These are phyloP conservation scores for Drosophila orosa DNA, from an alignment of 1,140 invertebrate species.

Conservation along the genomic window DNA sequence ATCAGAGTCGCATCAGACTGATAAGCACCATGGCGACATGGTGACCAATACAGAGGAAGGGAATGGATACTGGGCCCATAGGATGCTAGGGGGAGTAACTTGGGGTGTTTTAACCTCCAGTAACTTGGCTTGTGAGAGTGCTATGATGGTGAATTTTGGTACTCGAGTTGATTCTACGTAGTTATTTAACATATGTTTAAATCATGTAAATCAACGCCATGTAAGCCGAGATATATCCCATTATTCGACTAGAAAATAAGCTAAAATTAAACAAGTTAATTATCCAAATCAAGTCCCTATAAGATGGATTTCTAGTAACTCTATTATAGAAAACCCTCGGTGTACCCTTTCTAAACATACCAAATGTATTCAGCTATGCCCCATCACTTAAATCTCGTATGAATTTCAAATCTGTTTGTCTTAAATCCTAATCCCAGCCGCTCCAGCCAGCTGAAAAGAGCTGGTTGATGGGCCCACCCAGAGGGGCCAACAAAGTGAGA, in stretches of 20 bases:
- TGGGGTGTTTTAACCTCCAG: slow-evolving; percentile 7
- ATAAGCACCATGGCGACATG: slow-evolving; percentile 54
- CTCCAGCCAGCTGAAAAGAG: slow-evolving; percentile 9
- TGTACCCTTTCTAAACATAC: neutral
- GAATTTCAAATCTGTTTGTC: slow-evolving; percentile 54
- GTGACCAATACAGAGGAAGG: slow-evolving; percentile 5
- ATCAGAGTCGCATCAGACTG: slow-evolving; percentile 55
- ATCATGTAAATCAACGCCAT: no score
- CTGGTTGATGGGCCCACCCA: slow-evolving; percentile 32
- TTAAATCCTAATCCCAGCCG: slow-evolving; percentile 16
- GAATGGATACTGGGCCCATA: no score
- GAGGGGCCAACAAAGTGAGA: slow-evolving; percentile 38
- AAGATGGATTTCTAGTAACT: no score
- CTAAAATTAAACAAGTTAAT: neutral
- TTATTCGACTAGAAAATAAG: neutral
- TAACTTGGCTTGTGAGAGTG: neutral
- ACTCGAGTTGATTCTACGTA: neutral
- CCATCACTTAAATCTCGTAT: slow-evolving; percentile 28
- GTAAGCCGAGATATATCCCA: neutral
- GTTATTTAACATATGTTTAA: neutral
- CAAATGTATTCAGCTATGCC: slow-evolving; percentile 25
- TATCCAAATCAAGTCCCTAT: neutral
- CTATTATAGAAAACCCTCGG: neutral
- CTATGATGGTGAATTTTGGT: slow-evolving; percentile 1
- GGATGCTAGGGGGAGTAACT: neutral